Evolutionary conservation across 2,797 vertebrate species (phyloP), one percentile per base, ranked within the genome.

Genomic region (Enteromius fasciolatus): DNA sequence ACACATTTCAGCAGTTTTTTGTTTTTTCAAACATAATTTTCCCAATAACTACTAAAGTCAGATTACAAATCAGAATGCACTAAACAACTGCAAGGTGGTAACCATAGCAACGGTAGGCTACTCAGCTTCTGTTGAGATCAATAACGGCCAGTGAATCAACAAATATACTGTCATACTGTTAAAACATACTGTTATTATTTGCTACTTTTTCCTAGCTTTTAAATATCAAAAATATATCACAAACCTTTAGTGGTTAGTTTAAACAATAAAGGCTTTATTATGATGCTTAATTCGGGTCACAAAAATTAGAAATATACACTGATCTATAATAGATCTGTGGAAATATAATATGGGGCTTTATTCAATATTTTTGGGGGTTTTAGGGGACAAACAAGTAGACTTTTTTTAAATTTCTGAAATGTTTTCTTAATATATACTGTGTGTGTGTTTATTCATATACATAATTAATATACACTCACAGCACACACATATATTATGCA

Each of bases 21-120:
- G 7, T 28, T 61, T 61, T 28, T 9, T 1, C 2, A 28, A 28
- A 61, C 59, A 28, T 61, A 15, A 14, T 15, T 28, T 31, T 61
- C 36, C 3, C 31, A 66, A 4, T 36, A 33, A 36, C 15, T 46
- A 17, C 2, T 20, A 5, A 50, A 36, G 7, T 33, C 17, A 11
- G 31, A 66, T 36, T 10, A 36, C 17, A 36, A 18, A 12, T 36
- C 17, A 36, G 20, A 68, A 31, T 39, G 31, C 20, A 39, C 31
- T 57, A 74, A 74, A 73, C 69, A 54, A 18, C 72, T 23, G 50
- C 31, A 36, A 48, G 68, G 18, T 63, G 44, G 79, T 81, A 73
- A 50, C 69, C 79, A 64, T 63, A 64, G 79, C 61, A 80, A 72
- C 78, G 1, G 5, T 39, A 39, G 52, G 12, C 67, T 61, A 46